Conservation (phyloP, 2,113 vertebrate species). For the Nothobranchius kuhntae region DNA sequence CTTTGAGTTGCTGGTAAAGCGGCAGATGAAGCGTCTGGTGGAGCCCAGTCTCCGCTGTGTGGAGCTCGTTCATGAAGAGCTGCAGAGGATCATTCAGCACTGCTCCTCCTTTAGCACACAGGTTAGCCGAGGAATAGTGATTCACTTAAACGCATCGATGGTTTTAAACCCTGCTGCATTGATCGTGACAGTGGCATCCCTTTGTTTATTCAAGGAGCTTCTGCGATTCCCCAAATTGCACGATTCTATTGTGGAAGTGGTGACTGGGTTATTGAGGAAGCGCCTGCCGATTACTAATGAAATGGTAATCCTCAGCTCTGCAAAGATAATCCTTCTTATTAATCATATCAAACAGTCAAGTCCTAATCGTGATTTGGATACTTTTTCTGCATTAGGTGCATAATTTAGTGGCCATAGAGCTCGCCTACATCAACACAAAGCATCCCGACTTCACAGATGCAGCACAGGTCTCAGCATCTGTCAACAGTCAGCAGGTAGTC, state of each 20-base stretch:
- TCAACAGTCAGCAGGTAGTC: conserved; percentile 82
- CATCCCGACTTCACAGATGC: conserved; percentile 85
- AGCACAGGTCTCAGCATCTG: conserved; percentile 81
- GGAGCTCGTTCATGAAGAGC: conserved; percentile 84
- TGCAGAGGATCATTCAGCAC: conserved; percentile 85
- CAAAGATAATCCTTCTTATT: conserved; percentile 15
- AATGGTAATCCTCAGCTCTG: conserved; percentile 74
- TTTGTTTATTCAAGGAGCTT: conserved; percentile 76
- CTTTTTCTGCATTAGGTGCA: conserved; percentile 73
- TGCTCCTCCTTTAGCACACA: conserved; percentile 82
- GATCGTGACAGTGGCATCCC: conserved; percentile 7
- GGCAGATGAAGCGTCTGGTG: conserved; percentile 84
- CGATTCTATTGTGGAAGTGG: conserved; percentile 85
- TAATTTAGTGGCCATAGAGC: conserved; percentile 83
- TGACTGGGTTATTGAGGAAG: conserved; percentile 82
- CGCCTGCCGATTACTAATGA: conserved; percentile 84
- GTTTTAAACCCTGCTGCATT: conserved; percentile 1
- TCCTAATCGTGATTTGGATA: background rate
- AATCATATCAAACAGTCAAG: conserved; percentile 9
- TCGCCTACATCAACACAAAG: conserved; percentile 86
- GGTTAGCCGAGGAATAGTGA: conserved; percentile 52
- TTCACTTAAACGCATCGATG: background rate
- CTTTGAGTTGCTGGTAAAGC: conserved; percentile 84
- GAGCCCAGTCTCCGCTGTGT: conserved; percentile 84
- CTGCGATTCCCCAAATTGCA: conserved; percentile 85